These are phyloP conservation scores for Drosophila kanapiae DNA, from an alignment of 1,140 invertebrate genomes.

Conservation along the genomic window DNA sequence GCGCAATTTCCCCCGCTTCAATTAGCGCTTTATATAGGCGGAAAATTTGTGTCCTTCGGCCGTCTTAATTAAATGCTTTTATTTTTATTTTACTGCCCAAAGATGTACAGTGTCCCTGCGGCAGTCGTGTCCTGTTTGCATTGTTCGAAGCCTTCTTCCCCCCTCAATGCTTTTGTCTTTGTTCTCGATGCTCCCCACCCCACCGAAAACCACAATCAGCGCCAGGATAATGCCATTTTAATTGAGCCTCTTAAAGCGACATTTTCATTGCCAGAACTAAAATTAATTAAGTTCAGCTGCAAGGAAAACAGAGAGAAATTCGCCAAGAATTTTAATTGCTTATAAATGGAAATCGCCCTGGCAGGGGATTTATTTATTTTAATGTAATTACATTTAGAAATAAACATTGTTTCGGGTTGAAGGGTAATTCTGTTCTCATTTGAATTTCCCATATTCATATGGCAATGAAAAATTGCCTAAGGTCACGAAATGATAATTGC, in stretches of 20 bases:
- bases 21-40: constrained; percentile 24
- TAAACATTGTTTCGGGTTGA: not conserved
- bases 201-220: constrained; percentile 26
- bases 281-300: constrained; percentile 60
- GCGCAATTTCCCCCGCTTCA: constrained; percentile 17
- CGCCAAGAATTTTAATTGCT: constrained; percentile 20
- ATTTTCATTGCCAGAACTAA: constrained; percentile 35
- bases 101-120: constrained; percentile 43
- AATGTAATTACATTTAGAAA: constrained; percentile 29
- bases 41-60: constrained; percentile 24
- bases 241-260: constrained; percentile 61
- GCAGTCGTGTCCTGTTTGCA: constrained; percentile 42
- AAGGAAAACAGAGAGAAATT: constrained; percentile 47
- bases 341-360: constrained; percentile 20
- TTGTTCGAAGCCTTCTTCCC: constrained; percentile 21
- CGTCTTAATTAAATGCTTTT: constrained; percentile 50
- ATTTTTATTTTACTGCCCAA: constrained; percentile 43
- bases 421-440: constrained; percentile 6
- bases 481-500: constrained; percentile 42
- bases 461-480: constrained; percentile 14
- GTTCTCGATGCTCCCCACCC: not conserved
- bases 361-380: constrained; percentile 34
- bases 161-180: constrained; percentile 7
- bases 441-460: constrained; percentile 32
- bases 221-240: constrained; percentile 65